A percentile compares a stretch with the other conserved stretches of the same genome.
phyloP scores from a whole-genome alignment of 2,888 invertebrate genomes.

The Erynnis tages region DNA sequence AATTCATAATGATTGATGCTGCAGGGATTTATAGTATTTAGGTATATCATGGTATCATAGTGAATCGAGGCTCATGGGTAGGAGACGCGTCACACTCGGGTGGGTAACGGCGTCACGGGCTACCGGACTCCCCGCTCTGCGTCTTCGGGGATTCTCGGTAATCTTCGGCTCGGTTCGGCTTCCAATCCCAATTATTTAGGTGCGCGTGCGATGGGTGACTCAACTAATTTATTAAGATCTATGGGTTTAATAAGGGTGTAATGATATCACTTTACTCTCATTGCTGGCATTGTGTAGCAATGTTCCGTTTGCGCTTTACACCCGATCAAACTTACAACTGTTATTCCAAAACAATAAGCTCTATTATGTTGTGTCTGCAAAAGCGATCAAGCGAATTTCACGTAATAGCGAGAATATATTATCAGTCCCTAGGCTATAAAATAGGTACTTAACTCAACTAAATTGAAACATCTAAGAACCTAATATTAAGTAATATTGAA shows the following conservation, averaged over 20 bases:
- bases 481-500: too few relatives aligned
- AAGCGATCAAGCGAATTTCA: too few relatives aligned
- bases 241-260: slow-evolving; percentile 19
- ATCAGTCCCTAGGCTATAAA: too few relatives aligned
- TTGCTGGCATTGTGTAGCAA: slow-evolving; percentile 7
- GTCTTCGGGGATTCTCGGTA: slow-evolving; percentile 54
- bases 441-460: too few relatives aligned
- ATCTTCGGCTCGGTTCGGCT: slow-evolving; percentile 46
- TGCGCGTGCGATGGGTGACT: slow-evolving; percentile 45
- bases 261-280: slow-evolving; percentile 26
- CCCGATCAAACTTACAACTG: neutral
- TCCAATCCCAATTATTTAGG: slow-evolving; percentile 53
- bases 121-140: slow-evolving; percentile 50
- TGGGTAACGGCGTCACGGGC: slow-evolving; percentile 55
- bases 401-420: too few relatives aligned
- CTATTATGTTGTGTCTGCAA: too few relatives aligned
- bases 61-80: slow-evolving; percentile 48
- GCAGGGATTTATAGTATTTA: slow-evolving; percentile 50
- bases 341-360: too few relatives aligned
- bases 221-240: slow-evolving; percentile 23
- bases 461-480: too few relatives aligned
- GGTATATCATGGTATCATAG: slow-evolving; percentile 44
- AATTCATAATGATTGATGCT: slow-evolving; percentile 37
- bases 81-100: slow-evolving; percentile 56
- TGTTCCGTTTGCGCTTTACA: neutral